A percentile compares a stretch with the other conserved stretches of the same genome.
Conservation (phyloP, 2,888 invertebrate genomes). For the Tetropium fuscum region DNA sequence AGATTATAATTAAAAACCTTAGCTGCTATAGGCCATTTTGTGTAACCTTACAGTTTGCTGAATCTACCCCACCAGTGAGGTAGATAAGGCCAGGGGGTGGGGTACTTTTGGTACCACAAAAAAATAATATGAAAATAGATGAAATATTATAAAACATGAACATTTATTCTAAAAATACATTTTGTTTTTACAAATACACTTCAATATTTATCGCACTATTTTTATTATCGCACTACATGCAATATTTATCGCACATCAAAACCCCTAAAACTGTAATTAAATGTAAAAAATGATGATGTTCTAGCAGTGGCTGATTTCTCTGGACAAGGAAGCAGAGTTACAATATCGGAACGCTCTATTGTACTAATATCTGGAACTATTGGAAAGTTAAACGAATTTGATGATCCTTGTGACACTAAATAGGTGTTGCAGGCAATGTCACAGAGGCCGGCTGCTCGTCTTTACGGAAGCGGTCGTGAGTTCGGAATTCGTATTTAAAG, state of each 20-base stretch:
- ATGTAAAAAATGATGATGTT: slow-evolving; percentile 20
- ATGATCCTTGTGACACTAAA: too few species aligned
- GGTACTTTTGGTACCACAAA: slow-evolving; percentile 17
- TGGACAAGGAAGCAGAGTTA: slow-evolving; percentile 7
- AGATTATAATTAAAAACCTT: neutral
- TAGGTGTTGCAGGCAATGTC: too few species aligned
- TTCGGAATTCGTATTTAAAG: too few species aligned
- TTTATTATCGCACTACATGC: too few species aligned
- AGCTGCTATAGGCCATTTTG: neutral
- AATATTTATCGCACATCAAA: slow-evolving; percentile 1
- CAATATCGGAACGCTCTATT: slow-evolving; percentile 9
- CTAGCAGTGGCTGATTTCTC: slow-evolving; percentile 18
- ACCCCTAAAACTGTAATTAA: slow-evolving; percentile 22
- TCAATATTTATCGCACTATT: too few species aligned
- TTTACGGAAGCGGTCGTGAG: too few species aligned
- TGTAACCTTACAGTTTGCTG: slow-evolving; percentile 6
- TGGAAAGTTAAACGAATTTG: slow-evolving; percentile 8
- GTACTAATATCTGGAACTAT: neutral
- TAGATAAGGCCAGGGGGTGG: slow-evolving; percentile 16
- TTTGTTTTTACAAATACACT: too few species aligned
- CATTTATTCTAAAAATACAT: neutral
- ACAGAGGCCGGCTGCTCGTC: too few species aligned
- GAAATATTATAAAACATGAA: neutral
- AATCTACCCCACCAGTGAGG: slow-evolving; percentile 16
- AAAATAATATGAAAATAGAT: slow-evolving; percentile 1